Conservation (phyloP, 1,140 invertebrate genomes). For the Pristionchus pacificus region DNA sequence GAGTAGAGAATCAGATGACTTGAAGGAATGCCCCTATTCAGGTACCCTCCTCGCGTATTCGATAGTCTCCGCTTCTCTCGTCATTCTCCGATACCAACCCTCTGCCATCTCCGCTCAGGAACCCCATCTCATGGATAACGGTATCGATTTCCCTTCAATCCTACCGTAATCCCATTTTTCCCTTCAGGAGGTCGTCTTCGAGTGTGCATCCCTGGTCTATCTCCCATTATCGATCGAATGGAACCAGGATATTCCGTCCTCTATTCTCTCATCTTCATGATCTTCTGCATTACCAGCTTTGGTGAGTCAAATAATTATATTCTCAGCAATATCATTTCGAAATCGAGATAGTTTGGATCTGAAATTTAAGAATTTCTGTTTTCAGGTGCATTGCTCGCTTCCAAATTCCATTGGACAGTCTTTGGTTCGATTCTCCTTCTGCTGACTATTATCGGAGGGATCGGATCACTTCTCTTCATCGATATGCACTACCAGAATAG, state of each 20-base stretch:
- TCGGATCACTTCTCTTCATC: neutral
- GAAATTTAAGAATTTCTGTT: slow-evolving; percentile 8
- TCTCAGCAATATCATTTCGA: slow-evolving; percentile 7
- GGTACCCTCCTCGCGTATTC: slow-evolving; percentile 81
- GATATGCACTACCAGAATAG: neutral
- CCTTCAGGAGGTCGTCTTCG: slow-evolving; percentile 17
- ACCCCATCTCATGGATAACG: slow-evolving; percentile 13
- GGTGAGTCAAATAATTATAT: neutral
- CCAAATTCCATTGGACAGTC: neutral
- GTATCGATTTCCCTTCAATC: neutral
- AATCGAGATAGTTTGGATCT: slow-evolving; percentile 7
- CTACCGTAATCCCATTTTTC: neutral
- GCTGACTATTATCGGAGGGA: neutral
- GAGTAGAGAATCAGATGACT: neutral
- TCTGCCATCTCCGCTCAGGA: slow-evolving; percentile 16
- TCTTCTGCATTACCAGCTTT: slow-evolving; percentile 11
- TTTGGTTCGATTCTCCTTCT: neutral
- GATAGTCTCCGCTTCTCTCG: slow-evolving; percentile 80
- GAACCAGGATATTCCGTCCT: slow-evolving; percentile 9
- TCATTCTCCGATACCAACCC: slow-evolving; percentile 67
- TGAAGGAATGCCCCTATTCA: neutral
- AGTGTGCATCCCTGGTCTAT: slow-evolving; percentile 6
- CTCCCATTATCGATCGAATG: slow-evolving; percentile 12
- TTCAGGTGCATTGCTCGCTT: slow-evolving; percentile 1
- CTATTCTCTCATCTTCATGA: slow-evolving; percentile 7